phyloP scores from a whole-genome alignment of 2,113 vertebrate species.

The Beaufortia kweichowensis region DNA sequence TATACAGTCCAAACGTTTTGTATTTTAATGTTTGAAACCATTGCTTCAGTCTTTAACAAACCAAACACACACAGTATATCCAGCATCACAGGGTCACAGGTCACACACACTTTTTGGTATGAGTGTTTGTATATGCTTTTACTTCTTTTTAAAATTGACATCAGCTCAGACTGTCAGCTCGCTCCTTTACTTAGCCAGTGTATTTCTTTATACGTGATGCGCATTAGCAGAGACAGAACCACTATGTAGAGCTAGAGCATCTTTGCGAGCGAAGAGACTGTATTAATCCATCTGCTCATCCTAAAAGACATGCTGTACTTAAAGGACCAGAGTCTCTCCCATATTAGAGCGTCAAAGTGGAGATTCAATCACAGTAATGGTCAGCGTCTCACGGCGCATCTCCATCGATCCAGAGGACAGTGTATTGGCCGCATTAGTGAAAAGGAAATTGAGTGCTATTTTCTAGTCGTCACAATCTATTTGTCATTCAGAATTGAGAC shows the following conservation, averaged over 20 bases:
- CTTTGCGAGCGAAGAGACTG: constrained; percentile 42
- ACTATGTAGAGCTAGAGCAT: constrained; percentile 37
- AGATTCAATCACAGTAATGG: constrained; percentile 59
- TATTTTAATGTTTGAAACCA: not conserved
- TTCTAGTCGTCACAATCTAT: constrained; percentile 61
- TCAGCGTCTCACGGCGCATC: constrained; percentile 52
- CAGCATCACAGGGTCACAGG: constrained; percentile 9
- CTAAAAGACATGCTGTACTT: constrained; percentile 36
- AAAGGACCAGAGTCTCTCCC: constrained; percentile 32
- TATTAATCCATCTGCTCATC: constrained; percentile 52
- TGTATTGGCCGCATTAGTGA: constrained; percentile 58
- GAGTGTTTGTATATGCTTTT: constrained; percentile 46
- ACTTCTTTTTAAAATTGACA: constrained; percentile 37
- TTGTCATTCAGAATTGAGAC: constrained; percentile 58
- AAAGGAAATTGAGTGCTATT: constrained; percentile 63
- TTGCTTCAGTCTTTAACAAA: not conserved
- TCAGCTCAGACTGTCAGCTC: constrained; percentile 33
- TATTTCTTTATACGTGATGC: constrained; percentile 43
- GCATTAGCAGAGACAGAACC: constrained; percentile 45
- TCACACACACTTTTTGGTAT: constrained; percentile 1
- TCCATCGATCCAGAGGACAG: constrained; percentile 56
- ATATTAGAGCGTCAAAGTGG: constrained; percentile 50
- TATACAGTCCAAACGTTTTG: constrained; percentile 25
- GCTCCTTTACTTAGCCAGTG: constrained; percentile 49
- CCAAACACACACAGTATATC: not conserved